Conservation (phyloP, 2,113 vertebrate species). For the Oreochromis tanganicae region DNA sequence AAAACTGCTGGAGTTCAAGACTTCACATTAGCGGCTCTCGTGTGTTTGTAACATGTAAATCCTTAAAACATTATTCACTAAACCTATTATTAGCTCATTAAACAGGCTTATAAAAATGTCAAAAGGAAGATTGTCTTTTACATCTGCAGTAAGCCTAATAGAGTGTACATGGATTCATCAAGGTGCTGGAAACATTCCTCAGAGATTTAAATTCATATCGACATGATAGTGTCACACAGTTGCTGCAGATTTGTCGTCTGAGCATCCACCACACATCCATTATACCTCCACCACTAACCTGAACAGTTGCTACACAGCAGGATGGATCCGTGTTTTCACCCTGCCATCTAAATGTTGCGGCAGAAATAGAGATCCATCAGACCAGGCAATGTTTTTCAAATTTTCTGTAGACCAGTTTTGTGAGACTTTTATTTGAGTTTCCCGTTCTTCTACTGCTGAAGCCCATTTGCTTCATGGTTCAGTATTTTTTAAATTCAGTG, state of each 20-base stretch:
- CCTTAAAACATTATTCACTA: neutral
- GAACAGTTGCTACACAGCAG: neutral
- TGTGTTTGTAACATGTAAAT: neutral
- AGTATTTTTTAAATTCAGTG: neutral
- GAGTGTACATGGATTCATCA: neutral
- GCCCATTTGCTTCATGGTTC: neutral
- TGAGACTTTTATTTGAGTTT: neutral
- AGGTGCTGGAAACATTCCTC: neutral
- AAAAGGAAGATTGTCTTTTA: neutral
- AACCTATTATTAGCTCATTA: neutral
- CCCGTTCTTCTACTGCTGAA: neutral
- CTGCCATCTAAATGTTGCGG: neutral
- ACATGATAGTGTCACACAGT: neutral
- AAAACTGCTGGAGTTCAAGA: neutral
- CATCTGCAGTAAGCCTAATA: neutral
- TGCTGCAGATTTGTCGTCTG: neutral
- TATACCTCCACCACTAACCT: neutral
- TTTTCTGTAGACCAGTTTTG: neutral
- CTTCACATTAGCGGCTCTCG: neutral
- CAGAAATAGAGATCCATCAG: neutral
- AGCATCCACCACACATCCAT: neutral
- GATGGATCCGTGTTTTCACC: neutral
- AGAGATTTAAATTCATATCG: neutral
- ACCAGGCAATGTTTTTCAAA: neutral
- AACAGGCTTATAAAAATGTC: neutral